These are phyloP conservation scores for Otocyon megalotis DNA, from an alignment of 2,113 vertebrate genomes.

Conservation along the genomic window DNA sequence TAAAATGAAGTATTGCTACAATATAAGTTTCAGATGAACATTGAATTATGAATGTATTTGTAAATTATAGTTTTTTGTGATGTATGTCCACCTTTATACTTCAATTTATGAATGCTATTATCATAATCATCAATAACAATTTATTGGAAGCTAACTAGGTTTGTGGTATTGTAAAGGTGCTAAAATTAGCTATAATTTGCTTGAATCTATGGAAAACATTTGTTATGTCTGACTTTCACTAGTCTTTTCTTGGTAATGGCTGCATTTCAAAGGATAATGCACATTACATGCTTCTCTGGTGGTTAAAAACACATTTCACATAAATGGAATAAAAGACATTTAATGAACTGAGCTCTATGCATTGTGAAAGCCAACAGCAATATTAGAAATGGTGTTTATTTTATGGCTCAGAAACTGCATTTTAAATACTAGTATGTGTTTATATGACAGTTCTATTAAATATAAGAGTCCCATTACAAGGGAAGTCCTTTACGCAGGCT, in stretches of 20 bases:
- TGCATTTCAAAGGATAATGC: not conserved
- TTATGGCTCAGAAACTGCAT: constrained; percentile 89
- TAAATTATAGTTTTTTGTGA: not conserved
- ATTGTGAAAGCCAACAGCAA: constrained; percentile 87
- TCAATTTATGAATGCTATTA: not conserved
- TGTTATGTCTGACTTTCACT: not conserved
- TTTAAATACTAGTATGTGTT: constrained; percentile 89
- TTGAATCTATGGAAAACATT: constrained; percentile 4
- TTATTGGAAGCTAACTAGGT: not conserved
- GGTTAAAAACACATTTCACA: constrained; percentile 76
- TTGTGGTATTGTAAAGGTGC: not conserved
- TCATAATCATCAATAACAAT: not conserved
- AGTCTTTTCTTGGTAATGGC: not conserved
- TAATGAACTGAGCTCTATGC: constrained; percentile 81
- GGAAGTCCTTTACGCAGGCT: constrained; percentile 86
- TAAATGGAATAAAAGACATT: constrained; percentile 79
- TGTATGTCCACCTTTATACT: not conserved
- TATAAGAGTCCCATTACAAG: constrained; percentile 89
- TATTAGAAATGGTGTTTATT: constrained; percentile 90
- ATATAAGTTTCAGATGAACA: not conserved
- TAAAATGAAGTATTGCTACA: not conserved
- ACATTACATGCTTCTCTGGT: constrained; percentile 49
- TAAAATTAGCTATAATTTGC: constrained; percentile 51
- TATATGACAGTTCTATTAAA: constrained; percentile 91
- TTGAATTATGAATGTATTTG: not conserved